These are phyloP conservation scores for Hirtodrosophila duncani DNA, from an alignment of 2,888 invertebrate species.

Conservation along the genomic window DNA sequence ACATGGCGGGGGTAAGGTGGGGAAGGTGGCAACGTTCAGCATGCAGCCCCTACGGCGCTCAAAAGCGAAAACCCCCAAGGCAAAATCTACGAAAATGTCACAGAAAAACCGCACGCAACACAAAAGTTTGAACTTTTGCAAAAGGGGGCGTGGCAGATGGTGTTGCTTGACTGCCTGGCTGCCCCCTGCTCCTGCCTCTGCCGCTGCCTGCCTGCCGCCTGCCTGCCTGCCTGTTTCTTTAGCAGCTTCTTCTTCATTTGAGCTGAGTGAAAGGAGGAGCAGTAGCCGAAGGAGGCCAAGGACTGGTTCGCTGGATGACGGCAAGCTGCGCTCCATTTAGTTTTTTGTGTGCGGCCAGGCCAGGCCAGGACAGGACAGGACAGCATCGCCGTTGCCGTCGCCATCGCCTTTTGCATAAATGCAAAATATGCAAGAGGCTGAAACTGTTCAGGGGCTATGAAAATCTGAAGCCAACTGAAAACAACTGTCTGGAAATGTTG, in stretches of 20 bases:
- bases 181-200: no score
- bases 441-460: slow-evolving; percentile 41
- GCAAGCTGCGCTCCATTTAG: slow-evolving; percentile 52
- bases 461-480: slow-evolving; percentile 40
- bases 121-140: slow-evolving; percentile 54
- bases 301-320: no score
- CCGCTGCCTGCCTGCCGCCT: no score
- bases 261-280: no score
- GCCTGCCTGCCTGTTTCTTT: no score
- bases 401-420: slow-evolving; percentile 53
- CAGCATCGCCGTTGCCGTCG: slow-evolving; percentile 1
- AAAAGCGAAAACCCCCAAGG: slow-evolving; percentile 33
- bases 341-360: slow-evolving; percentile 24
- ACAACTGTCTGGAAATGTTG: slow-evolving; percentile 27
- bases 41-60: slow-evolving; percentile 2
- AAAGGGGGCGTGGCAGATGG: slow-evolving; percentile 31
- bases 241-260: slow-evolving; percentile 10
- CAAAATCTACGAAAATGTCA: slow-evolving; percentile 57
- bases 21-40: no score
- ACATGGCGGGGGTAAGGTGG: no score
- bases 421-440: slow-evolving; percentile 59
- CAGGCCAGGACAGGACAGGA: not conserved
- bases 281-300: no score
- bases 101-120: slow-evolving; percentile 55
- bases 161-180: not conserved